Base-by-base conservation (phyloP, 1,140 invertebrate species). In the Hycleus cichorii region DNA sequence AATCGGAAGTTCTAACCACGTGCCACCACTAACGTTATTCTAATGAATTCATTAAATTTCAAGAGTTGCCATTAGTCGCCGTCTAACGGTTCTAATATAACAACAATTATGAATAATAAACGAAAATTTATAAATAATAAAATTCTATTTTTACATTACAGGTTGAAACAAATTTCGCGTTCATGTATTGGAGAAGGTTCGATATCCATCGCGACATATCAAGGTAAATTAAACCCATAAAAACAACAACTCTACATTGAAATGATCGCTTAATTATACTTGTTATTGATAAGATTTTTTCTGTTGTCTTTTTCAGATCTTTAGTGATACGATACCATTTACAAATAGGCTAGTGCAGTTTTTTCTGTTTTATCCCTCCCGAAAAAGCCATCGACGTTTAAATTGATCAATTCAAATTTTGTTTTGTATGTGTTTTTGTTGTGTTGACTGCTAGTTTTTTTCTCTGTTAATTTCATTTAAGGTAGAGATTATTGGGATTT, bases 161-260 rank as follows among this genome's bases (percentile, higher is more conserved):
- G 75, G 62, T 70, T 66, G 60, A 66, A 68, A 12, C 68, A 73
- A 73, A 75, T 70, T 67, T 74, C 69, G 76, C 73, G 74, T 79
- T 76, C 74, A 80, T 81, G 81, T 80, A 75, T 79, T 81, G 80
- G 76, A 76, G 79, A 77, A 80, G 78, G 76, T 82, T 82, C 71
- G 75, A 82, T 69, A 82, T 81, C 72, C 78, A 82, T 72, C 78
- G 81, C 74, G 80, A 83, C 77, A 81, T 83, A 71, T 81, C 81
- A 75, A 82, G 82, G 82, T 83, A 75, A 60, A 18, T 18, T 18
- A 18, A 18, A 18, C 18, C 18, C 18, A 18, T 18, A 42, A 42
- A 10, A n/a, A 42, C 9, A 8, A 10, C 9, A 10, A n/a, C 9
- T 42, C 1, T 18, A 18, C 18, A 1, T 18, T 18, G 18, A 42